A percentile compares a stretch with the other conserved stretches of the same genome.
Conservation (phyloP, 2,113 vertebrate genomes). For the Halichoeres trimaculatus region DNA sequence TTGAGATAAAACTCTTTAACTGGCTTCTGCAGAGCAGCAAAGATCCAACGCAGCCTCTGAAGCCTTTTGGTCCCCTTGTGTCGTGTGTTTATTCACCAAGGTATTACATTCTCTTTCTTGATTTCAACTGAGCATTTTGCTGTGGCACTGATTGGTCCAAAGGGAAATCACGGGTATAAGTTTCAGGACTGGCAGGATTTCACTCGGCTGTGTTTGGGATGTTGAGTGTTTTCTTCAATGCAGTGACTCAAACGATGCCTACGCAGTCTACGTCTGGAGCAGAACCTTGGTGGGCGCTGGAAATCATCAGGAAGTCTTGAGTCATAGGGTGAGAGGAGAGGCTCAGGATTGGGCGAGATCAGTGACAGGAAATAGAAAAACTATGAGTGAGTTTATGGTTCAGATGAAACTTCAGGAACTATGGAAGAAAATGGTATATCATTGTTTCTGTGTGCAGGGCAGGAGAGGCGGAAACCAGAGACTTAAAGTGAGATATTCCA, state of each 20-base stretch:
- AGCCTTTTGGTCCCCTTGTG: not conserved
- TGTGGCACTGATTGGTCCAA: not conserved
- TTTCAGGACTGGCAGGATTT: not conserved
- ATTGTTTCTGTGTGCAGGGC: not conserved
- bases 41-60: not conserved
- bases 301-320: slow-evolving; percentile 29
- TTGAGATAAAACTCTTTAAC: not conserved
- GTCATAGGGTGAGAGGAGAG: slow-evolving; percentile 36
- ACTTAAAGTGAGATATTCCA: slow-evolving; percentile 23
- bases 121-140: not conserved
- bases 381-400: slow-evolving; percentile 8
- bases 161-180: not conserved
- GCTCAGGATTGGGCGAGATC: not conserved
- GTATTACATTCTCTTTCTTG: not conserved
- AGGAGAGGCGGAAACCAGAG: not conserved
- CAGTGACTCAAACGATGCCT: slow-evolving; percentile 29
- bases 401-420: not conserved
- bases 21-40: not conserved
- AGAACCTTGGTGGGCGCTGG: not conserved
- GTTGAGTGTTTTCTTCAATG: not conserved
- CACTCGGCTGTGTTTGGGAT: not conserved
- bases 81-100: not conserved
- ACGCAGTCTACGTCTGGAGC: slow-evolving; percentile 13
- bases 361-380: not conserved
- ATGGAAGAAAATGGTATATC: not conserved